Percentiles rank a stretch among this genome's conserved stretches.
phyloP scores from a whole-genome alignment of 64 coral and sea anemone genomes.

The Pocillopora verrucosa region DNA sequence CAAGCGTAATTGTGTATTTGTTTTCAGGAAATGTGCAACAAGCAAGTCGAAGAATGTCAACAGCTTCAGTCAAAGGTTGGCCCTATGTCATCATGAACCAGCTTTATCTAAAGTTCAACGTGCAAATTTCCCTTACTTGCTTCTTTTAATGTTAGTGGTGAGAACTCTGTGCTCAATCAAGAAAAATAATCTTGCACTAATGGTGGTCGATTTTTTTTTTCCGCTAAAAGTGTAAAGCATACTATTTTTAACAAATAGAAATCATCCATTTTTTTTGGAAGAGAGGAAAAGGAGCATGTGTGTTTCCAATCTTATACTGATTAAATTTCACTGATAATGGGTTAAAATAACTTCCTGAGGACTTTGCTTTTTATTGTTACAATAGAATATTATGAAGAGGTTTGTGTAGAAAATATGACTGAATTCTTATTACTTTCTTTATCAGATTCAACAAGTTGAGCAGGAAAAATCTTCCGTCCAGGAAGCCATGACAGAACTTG shows the following conservation, averaged over 20 bases:
- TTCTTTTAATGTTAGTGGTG: neutral
- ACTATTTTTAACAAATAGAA: too few species aligned
- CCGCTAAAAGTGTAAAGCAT: too few species aligned
- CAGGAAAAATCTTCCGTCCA: constrained; percentile 49
- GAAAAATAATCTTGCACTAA: too few species aligned
- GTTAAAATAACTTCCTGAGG: too few species aligned
- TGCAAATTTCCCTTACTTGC: too few species aligned
- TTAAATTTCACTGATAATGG: too few species aligned
- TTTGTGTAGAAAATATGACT: neutral
- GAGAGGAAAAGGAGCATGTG: too few species aligned
- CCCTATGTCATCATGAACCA: neutral
- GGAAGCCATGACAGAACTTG: constrained; percentile 75
- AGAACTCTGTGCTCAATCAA: neutral
- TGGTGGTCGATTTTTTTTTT: too few species aligned
- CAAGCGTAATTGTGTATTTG: neutral
- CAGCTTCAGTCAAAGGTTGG: constrained; percentile 58
- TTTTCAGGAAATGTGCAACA: constrained; percentile 60
- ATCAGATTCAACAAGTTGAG: constrained; percentile 59
- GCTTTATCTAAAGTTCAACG: too few species aligned
- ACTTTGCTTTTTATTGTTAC: neutral
- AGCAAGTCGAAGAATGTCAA: constrained; percentile 69
- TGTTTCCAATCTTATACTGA: too few species aligned
- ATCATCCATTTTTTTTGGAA: too few species aligned
- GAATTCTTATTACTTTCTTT: neutral
- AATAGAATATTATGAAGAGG: neutral